Conservation (phyloP, 2,113 vertebrate species). For the Tricholaema leucomelas region DNA sequence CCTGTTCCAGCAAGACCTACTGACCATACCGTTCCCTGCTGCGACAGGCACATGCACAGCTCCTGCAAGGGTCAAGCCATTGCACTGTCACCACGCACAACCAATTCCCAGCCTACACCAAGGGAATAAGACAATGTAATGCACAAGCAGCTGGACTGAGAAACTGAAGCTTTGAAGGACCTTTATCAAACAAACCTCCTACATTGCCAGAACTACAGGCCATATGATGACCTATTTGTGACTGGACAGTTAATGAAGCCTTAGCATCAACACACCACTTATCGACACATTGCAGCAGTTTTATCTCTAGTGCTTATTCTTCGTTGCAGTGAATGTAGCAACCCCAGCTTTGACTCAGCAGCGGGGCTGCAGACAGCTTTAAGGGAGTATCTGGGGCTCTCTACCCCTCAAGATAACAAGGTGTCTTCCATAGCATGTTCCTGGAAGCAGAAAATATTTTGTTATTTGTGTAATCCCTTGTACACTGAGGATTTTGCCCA, state of each 20-base stretch:
- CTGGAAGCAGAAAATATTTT: neutral
- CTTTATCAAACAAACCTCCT: neutral
- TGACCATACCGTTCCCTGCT: accelerated
- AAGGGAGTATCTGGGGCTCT: neutral
- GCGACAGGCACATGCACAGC: accelerated
- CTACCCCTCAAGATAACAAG: neutral
- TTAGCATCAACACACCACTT: neutral
- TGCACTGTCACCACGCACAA: accelerated
- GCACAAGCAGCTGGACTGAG: neutral
- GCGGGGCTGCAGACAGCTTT: neutral
- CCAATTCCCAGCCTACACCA: neutral
- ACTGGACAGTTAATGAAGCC: neutral
- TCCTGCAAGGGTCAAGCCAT: accelerated
- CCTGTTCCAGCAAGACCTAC: neutral
- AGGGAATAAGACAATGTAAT: neutral
- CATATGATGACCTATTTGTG: neutral
- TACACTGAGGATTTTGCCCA: neutral
- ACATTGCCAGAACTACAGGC: neutral
- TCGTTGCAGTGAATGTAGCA: neutral
- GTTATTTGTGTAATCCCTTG: neutral
- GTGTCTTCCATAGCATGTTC: neutral
- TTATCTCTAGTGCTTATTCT: neutral
- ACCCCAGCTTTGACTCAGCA: neutral
- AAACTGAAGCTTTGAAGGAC: neutral
- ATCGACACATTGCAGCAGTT: neutral